Evolutionary conservation across 2,113 vertebrate species (phyloP).

Genomic region (Scartelaos histophorus): DNA sequence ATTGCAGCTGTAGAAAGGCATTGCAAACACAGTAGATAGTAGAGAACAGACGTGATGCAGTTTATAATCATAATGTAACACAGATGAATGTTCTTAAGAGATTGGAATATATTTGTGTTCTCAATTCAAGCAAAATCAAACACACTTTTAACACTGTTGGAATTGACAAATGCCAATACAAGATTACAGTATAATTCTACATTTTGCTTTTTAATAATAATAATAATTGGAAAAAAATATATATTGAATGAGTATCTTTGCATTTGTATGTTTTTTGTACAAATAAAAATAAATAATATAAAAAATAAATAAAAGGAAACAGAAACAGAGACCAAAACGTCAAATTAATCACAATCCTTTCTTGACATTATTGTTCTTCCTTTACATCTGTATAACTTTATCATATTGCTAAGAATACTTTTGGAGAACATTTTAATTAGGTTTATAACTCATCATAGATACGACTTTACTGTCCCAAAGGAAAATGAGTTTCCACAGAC

Average conservation of each 20-base stretch:
- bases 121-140: too few species aligned
- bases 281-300: too few species aligned
- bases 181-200: neutral
- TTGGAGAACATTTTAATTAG: neutral
- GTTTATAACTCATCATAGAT: too few species aligned
- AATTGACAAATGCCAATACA: neutral
- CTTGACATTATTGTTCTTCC: neutral
- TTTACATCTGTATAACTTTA: neutral
- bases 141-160: too few species aligned
- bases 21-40: neutral
- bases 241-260: too few species aligned
- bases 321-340: neutral
- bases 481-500: too few species aligned
- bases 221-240: too few species aligned
- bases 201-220: neutral
- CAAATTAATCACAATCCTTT: neutral
- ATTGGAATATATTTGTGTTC: too few species aligned
- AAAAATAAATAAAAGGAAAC: too few species aligned
- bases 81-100: too few species aligned
- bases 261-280: too few species aligned
- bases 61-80: neutral
- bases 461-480: too few species aligned
- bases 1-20: conserved; percentile 15
- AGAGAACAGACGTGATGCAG: neutral
- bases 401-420: neutral